phyloP scores from a whole-genome alignment of 2,888 invertebrate species.

The Agriopis leucophaearia region DNA sequence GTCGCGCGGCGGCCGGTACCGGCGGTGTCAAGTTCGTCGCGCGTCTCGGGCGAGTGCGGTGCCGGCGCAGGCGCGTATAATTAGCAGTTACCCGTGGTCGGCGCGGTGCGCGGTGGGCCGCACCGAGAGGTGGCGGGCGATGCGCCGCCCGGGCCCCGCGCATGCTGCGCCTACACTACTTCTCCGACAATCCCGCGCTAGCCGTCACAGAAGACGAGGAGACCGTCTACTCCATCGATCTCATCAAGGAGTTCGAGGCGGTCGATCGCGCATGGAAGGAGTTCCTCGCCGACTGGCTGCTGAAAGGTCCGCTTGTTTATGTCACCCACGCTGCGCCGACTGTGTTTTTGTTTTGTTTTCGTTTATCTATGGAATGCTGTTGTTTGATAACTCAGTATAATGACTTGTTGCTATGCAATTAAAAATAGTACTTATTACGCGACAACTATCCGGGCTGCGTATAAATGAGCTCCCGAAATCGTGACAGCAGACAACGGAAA shows the following conservation, averaged over 20 bases:
- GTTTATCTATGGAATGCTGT: constrained; percentile 34
- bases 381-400: neutral
- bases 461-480: constrained; percentile 7
- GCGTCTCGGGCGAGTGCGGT: constrained; percentile 49
- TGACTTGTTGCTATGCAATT: neutral
- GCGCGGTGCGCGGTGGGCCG: constrained; percentile 81
- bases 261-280: constrained; percentile 92
- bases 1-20: constrained; percentile 56
- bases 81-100: constrained; percentile 84
- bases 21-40: constrained; percentile 55
- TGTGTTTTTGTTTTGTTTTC: constrained; percentile 60
- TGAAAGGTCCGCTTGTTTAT: constrained; percentile 79
- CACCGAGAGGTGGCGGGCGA: constrained; percentile 78
- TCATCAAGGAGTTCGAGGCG: constrained; percentile 95
- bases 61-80: constrained; percentile 67
- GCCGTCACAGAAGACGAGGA: constrained; percentile 86
- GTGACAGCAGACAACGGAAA: constrained; percentile 34
- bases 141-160: constrained; percentile 82
- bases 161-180: constrained; percentile 94
- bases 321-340: constrained; percentile 61
- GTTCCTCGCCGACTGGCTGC: constrained; percentile 90
- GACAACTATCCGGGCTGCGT: neutral
- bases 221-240: constrained; percentile 91
- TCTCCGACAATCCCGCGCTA: constrained; percentile 92
- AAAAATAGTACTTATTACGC: constrained; percentile 3